phyloP scores from a whole-genome alignment of 2,113 vertebrate genomes.

The Malurus melanocephalus region DNA sequence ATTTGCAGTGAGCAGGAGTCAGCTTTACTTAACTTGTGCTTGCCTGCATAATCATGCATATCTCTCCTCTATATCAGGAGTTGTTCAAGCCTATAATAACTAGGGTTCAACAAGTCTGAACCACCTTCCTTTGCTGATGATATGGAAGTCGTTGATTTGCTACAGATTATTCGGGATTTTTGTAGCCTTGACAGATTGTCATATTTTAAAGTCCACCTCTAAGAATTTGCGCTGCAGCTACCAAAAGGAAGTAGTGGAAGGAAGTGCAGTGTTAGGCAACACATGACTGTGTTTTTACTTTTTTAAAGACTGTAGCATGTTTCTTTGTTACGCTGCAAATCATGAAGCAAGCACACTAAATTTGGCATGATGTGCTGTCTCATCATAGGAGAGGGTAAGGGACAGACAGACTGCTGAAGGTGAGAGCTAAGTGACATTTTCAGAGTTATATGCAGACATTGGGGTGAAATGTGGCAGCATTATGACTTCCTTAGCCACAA shows the following conservation, averaged over 20 bases:
- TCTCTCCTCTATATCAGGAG: conserved; percentile 63
- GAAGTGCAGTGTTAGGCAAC: conserved; percentile 3
- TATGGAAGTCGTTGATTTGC: conserved; percentile 67
- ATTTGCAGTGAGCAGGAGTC: conserved; percentile 60
- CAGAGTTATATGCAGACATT: not conserved
- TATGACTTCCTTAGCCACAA: not conserved
- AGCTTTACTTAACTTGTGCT: conserved; percentile 63
- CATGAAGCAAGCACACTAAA: not conserved
- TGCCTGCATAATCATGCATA: conserved; percentile 73
- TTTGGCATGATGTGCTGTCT: not conserved
- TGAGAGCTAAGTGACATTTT: not conserved
- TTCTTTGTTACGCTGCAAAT: not conserved
- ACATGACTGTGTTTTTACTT: not conserved
- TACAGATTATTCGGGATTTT: conserved; percentile 59
- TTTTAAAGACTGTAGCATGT: not conserved
- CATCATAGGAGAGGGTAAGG: not conserved
- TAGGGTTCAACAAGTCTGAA: conserved; percentile 73
- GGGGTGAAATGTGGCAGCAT: not conserved
- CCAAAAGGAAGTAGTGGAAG: not conserved
- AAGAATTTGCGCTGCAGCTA: not conserved
- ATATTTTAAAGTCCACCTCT: conserved; percentile 47
- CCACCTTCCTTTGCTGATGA: conserved; percentile 63
- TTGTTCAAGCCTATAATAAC: conserved; percentile 72
- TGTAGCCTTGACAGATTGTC: conserved; percentile 37
- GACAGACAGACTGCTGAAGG: not conserved